Conservation (phyloP, 2,888 invertebrate genomes). For the Nomada ferruginata region DNA sequence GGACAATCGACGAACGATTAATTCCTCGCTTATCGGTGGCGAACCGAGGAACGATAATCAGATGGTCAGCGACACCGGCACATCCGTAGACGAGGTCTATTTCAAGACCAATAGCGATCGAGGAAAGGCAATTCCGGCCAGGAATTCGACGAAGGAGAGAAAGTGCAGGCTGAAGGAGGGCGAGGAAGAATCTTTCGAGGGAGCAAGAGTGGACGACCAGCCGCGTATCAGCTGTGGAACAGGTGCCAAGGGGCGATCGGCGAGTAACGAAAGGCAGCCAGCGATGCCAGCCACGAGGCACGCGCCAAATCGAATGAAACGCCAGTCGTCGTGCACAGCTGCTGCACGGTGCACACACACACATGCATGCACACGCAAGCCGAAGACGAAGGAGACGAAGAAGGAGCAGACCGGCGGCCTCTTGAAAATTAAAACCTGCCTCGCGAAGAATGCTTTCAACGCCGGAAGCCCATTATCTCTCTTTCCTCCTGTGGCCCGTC, state of each 20-base stretch:
- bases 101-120: no score
- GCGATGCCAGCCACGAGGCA: constrained; percentile 70
- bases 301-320: constrained; percentile 82
- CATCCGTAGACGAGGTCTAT: no score
- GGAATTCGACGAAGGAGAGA: neutral
- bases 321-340: constrained; percentile 76
- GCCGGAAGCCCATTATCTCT: constrained; percentile 71
- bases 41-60: no score
- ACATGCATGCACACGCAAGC: constrained; percentile 15
- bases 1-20: neutral
- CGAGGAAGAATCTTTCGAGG: constrained; percentile 35
- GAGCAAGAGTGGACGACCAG: constrained; percentile 67
- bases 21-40: no score
- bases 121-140: neutral
- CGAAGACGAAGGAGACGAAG: neutral
- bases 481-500: neutral
- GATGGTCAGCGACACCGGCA: no score
- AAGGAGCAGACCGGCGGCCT: constrained; percentile 53
- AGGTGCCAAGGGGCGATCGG: constrained; percentile 78
- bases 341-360: constrained; percentile 47
- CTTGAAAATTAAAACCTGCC: constrained; percentile 77
- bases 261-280: constrained; percentile 51
- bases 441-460: constrained; percentile 69
- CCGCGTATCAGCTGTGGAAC: constrained; percentile 83
- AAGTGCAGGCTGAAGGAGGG: neutral